Conservation (phyloP, 2,888 invertebrate species). For the Lepidocyrtinus sp. region DNA sequence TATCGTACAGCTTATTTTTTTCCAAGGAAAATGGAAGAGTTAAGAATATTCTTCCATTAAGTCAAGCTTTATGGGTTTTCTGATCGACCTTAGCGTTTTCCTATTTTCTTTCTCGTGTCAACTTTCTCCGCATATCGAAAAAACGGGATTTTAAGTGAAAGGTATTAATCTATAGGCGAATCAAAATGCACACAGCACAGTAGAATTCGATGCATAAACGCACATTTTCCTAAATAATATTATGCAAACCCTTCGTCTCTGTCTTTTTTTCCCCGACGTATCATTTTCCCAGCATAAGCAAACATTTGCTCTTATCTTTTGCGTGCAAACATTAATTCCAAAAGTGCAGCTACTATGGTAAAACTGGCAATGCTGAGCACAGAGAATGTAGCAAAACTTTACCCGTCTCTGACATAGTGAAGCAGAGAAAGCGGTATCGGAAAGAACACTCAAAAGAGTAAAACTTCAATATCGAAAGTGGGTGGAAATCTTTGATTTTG, state of each 20-base stretch:
- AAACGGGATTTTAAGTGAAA: background rate
- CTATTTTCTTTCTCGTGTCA: background rate
- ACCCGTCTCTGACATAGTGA: background rate
- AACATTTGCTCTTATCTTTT: conserved; percentile 29
- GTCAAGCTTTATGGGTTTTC: background rate
- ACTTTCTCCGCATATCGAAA: background rate
- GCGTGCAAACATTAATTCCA: conserved; percentile 28
- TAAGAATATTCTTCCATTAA: background rate
- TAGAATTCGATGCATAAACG: conserved; percentile 12
- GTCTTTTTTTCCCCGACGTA: conserved; percentile 5
- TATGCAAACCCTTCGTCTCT: conserved; percentile 4
- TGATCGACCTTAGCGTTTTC: conserved; percentile 7
- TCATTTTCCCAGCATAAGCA: conserved; percentile 18
- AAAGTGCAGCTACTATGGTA: background rate
- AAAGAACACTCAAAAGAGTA: conserved; percentile 10
- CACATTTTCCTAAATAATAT: conserved; percentile 11
- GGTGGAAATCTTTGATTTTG: conserved; percentile 10
- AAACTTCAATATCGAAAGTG: background rate
- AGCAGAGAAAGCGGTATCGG: conserved; percentile 1
- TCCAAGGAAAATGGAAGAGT: too few relatives aligned
- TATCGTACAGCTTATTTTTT: too few relatives aligned
- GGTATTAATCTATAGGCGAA: conserved; percentile 9
- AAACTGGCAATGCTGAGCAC: background rate
- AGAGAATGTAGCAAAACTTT: background rate
- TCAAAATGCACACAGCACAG: conserved; percentile 8